A percentile compares a stretch with the other conserved stretches of the same genome.
Conservation (phyloP, 2,113 vertebrate species). For the Ophthalmolycus amberensis region DNA sequence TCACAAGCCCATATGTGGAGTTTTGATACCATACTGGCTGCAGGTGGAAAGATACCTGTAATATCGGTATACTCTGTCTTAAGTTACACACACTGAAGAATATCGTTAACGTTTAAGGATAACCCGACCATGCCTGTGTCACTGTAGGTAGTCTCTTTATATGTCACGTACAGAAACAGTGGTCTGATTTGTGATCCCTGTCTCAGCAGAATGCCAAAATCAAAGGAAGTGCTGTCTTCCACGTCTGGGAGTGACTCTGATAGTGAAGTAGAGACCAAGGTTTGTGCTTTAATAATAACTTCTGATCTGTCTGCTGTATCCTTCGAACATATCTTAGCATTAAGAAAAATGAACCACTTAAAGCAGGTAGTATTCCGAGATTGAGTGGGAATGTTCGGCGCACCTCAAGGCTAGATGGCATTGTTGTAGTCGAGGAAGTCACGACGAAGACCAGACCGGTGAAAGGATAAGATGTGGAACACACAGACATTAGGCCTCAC, state of each 20-base stretch:
- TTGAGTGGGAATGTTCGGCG: not conserved
- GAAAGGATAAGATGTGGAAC: too few relatives aligned
- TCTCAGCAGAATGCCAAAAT: slow-evolving; percentile 93
- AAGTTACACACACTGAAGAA: not conserved
- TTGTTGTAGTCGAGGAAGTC: too few relatives aligned
- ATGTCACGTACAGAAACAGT: not conserved
- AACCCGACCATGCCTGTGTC: not conserved
- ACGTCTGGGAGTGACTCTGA: slow-evolving; percentile 95
- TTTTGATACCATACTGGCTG: not conserved
- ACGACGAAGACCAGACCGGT: too few relatives aligned
- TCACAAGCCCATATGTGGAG: not conserved
- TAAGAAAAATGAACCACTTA: not conserved
- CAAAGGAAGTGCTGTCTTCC: slow-evolving; percentile 96
- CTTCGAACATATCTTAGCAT: not conserved
- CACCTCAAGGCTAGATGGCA: not conserved
- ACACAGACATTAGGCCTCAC: too few relatives aligned
- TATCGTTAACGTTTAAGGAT: not conserved
- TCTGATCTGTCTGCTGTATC: not conserved
- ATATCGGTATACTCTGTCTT: not conserved
- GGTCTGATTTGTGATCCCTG: slow-evolving; percentile 13
- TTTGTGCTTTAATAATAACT: slow-evolving; percentile 66
- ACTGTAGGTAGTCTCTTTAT: not conserved
- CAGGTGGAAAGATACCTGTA: not conserved
- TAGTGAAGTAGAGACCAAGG: slow-evolving; percentile 96
- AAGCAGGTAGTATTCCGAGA: not conserved